Percentiles rank a stretch among this genome's conserved stretches.
These are phyloP conservation scores for Rhopalosiphum padi DNA, from an alignment of 1,140 invertebrate genomes.

Conservation along the genomic window DNA sequence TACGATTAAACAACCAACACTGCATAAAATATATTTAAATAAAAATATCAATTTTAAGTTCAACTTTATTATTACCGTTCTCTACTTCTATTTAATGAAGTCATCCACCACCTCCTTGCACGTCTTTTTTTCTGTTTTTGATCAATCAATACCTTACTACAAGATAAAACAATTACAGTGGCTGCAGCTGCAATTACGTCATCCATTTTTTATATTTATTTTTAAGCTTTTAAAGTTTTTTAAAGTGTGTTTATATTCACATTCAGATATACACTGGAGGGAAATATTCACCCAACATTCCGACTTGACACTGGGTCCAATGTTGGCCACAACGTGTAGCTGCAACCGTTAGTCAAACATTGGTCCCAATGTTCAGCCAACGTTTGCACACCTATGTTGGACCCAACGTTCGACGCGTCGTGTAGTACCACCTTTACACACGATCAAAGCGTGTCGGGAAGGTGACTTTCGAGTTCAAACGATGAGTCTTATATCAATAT, in stretches of 20 bases:
- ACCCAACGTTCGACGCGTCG: background rate
- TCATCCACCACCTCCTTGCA: background rate
- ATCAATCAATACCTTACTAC: background rate
- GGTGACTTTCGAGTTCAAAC: no score
- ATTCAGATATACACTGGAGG: no score
- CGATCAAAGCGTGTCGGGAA: no score
- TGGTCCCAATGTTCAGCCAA: conserved; percentile 6
- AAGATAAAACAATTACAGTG: background rate
- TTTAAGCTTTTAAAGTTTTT: no score
- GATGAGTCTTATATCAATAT: no score
- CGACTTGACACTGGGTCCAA: background rate
- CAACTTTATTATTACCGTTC: conserved; percentile 1
- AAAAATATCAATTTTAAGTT: background rate
- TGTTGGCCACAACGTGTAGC: background rate
- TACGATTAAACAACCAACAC: background rate
- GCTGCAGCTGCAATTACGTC: no score
- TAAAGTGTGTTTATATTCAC: no score
- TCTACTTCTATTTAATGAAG: background rate
- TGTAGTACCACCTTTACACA: background rate
- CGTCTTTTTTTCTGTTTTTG: background rate
- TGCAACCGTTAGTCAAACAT: background rate
- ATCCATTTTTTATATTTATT: no score
- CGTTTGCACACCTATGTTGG: background rate
- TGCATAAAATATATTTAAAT: background rate
- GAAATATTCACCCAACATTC: background rate